Evolutionary conservation across 2,797 vertebrate genomes (phyloP), one percentile per base, ranked within the genome.

Genomic region (Limnodromus scolopaceus): DNA sequence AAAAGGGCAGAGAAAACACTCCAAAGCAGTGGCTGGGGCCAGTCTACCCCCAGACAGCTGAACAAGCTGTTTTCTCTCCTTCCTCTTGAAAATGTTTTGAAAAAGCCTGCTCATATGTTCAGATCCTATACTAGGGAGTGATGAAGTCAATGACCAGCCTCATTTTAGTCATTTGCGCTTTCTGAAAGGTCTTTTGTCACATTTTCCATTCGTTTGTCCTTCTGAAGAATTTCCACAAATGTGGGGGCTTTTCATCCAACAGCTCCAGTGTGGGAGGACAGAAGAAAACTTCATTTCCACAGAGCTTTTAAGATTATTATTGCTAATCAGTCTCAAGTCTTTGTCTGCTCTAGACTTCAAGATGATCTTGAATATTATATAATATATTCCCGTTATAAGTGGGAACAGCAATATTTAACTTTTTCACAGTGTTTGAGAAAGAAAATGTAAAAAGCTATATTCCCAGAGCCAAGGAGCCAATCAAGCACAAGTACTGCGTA

Each of bases 1-100:
- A 55, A 77, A 60, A 39, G n/a, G 22, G 30, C 9, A 39, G 48
- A 30, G 49, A 77, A 74, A 25, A 2, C 2, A 2, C 6, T 10
- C 10, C 23, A 36, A 58, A 55, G 28, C 28, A 53, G 32, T 1
- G 0, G 7, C 46, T 72, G 79, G 28, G 53, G 13, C 24, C n/a
- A 36, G 4, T 34, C 34, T 3, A 4, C 32, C 7, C 9, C 41
- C 27, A 2, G 1, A 1, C 6, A 45, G 12, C 43, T 49, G 23
- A 74, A 65, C 23, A 20, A 36, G 24, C 9, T 24, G 18, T 30
- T 80, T 77, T n/a, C 11, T 74, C 14, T 65, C 43, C 6, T 15
- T 90, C 41, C 16, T 58, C 39, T 71, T 43, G 15, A 66, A 84
- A 30, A 4, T 48, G 12, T 28, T 72, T 69, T 61, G 41, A 28